These are phyloP conservation scores for Loxodonta africana DNA, from an alignment of 2,113 vertebrate genomes.

Conservation along the genomic window DNA sequence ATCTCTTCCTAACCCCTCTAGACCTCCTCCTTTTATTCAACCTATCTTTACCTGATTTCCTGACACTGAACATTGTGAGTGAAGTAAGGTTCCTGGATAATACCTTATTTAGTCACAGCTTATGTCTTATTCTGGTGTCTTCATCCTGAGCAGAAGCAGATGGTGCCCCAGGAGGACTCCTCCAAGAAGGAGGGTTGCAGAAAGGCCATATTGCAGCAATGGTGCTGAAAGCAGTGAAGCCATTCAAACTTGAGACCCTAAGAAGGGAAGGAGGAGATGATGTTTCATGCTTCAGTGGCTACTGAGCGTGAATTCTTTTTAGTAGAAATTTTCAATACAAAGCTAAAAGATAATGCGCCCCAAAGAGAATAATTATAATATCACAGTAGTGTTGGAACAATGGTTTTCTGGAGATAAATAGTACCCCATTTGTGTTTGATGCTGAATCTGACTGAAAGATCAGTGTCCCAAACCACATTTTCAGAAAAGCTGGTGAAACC, in stretches of 20 bases:
- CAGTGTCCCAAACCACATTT: not conserved
- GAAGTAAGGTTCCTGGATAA: not conserved
- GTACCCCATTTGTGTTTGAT: not conserved
- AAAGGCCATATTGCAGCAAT: not conserved
- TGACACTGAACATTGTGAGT: not conserved
- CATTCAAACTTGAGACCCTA: not conserved
- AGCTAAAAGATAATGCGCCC: not conserved
- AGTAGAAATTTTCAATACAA: conserved; percentile 37
- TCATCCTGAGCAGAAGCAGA: not conserved
- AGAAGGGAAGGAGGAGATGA: conserved; percentile 2
- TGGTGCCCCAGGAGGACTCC: not conserved
- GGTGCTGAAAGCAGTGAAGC: conserved; percentile 14
- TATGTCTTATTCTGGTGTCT: not conserved
- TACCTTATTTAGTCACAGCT: not conserved
- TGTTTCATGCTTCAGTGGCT: conserved; percentile 28
- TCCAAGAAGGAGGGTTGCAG: not conserved
- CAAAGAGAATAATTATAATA: conserved; percentile 29
- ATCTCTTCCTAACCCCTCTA: not conserved
- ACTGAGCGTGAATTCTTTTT: not conserved
- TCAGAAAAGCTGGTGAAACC: not conserved
- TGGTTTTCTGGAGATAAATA: conserved; percentile 14
- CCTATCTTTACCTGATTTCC: not conserved
- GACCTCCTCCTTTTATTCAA: not conserved
- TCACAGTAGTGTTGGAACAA: not conserved
- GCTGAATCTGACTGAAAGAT: not conserved